Conservation (phyloP, 2,888 invertebrate species). For the Phragmatobia fuliginosa region DNA sequence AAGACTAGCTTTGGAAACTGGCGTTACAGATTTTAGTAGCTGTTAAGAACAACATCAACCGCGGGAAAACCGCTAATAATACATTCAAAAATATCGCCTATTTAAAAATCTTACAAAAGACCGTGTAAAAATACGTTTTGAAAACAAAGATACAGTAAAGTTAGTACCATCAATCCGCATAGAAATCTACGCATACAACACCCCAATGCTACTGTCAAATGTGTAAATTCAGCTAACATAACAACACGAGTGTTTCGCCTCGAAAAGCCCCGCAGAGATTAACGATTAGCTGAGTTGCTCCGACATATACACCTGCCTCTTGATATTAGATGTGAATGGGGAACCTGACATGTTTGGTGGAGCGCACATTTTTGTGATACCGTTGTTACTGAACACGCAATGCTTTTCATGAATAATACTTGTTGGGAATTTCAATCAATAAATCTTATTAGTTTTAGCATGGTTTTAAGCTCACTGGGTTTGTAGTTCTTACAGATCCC, state of each 20-base stretch:
- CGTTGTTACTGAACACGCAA: background rate
- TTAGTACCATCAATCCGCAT: background rate
- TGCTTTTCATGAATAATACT: background rate
- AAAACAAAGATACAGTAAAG: background rate
- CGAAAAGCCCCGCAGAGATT: slow-evolving; percentile 6
- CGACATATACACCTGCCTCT: slow-evolving; percentile 1
- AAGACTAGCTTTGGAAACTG: no score
- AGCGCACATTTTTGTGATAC: background rate
- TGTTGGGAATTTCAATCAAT: background rate
- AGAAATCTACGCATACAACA: background rate
- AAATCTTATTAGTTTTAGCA: no score
- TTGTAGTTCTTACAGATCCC: background rate
- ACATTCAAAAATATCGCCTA: background rate
- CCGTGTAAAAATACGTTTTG: background rate
- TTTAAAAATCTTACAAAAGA: background rate
- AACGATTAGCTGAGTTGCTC: slow-evolving; percentile 1
- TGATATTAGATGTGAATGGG: slow-evolving; percentile 1
- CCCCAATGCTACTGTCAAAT: background rate
- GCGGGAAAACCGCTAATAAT: no score
- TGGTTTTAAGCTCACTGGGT: background rate
- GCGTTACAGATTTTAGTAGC: no score
- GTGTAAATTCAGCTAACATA: background rate
- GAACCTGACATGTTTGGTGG: background rate
- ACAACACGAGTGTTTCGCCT: background rate
- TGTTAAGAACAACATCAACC: no score